Evolutionary conservation across 2,113 vertebrate species (phyloP).

Genomic region (Laticauda colubrina): DNA sequence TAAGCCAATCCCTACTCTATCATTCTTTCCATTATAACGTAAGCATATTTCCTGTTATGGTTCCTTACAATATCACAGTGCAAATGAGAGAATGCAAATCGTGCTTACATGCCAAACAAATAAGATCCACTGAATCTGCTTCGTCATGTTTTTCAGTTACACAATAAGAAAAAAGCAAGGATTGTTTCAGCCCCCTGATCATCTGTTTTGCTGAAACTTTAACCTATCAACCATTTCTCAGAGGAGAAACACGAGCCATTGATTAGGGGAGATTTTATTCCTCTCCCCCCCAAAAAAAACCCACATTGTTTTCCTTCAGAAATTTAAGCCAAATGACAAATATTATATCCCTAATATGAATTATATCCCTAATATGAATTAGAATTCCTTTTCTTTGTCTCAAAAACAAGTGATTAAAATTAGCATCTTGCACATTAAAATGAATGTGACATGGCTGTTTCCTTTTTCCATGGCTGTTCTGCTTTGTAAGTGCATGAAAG

Average conservation of each 20-base stretch:
- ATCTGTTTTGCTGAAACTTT: slow-evolving; percentile 25
- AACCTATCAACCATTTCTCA: not conserved
- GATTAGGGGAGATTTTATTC: not conserved
- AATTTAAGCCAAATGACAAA: not conserved
- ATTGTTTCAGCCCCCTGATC: slow-evolving; percentile 34
- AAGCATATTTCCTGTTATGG: slow-evolving; percentile 15
- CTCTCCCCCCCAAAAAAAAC: not conserved
- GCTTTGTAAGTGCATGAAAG: not conserved
- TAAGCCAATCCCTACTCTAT: slow-evolving; percentile 26
- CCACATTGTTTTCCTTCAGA: not conserved
- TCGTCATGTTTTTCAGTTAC: slow-evolving; percentile 32
- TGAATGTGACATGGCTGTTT: not conserved
- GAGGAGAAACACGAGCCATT: not conserved
- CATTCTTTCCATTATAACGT: slow-evolving; percentile 50
- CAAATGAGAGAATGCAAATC: slow-evolving; percentile 34
- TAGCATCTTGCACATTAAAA: not conserved
- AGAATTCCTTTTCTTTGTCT: not conserved
- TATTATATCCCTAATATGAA: not conserved
- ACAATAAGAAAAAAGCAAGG: slow-evolving; percentile 40
- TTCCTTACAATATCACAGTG: not conserved
- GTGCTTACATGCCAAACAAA: slow-evolving; percentile 37
- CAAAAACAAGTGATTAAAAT: not conserved
- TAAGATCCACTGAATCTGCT: slow-evolving; percentile 45
- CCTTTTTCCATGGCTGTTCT: not conserved
- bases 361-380: not conserved